Base-by-base conservation (phyloP, 2,113 vertebrate genomes). In the Takifugu bimaculatus region DNA sequence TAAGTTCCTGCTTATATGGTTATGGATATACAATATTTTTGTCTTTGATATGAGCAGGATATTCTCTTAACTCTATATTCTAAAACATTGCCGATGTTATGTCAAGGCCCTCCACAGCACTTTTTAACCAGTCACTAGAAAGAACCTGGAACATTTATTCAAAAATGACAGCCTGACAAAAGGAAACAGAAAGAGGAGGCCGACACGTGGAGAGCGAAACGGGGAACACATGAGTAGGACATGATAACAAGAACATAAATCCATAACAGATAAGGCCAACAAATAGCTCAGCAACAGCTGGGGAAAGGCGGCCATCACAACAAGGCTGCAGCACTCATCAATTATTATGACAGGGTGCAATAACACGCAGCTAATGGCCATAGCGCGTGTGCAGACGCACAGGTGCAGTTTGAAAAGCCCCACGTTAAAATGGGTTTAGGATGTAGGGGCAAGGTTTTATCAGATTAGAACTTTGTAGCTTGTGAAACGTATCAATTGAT, bases 341-440 rank as follows among this genome's bases (percentile, higher is more conserved):
- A 54, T 81, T 81, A 79, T 65, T 54, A 44, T 60, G 68, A 70
- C 67, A 70, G 54, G 64, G 64, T 56, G 54, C 65, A 61, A 62
- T 66, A 64, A 66, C 1, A 13, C 39, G 26, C 58, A 29, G 58
- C 56, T 77, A 66, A 72, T 74, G 70, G 79, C 35, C 45, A 25
- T 27, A 57, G 47, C 54, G 53, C n/a, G 26, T 74, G 64, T 14
- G 44, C 32, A 61, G 55, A 54, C 58, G 26, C 54, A 57, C 26
- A 63, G 35, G 35, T 39, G 35, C 35, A 11, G 7, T 9, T 39
- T 39, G 7, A 11, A 39, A 53, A 75, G 50, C 44, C 4, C 44
- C 14, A 15, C 12, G 4, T 45, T 45, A 45, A 45, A 45, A 39
- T 39, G 35, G 35, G 35, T 39, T 39, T 10, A 39, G 35, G 7